phyloP scores from a whole-genome alignment of 2,797 vertebrate genomes.

The Fundulus diaphanus region DNA sequence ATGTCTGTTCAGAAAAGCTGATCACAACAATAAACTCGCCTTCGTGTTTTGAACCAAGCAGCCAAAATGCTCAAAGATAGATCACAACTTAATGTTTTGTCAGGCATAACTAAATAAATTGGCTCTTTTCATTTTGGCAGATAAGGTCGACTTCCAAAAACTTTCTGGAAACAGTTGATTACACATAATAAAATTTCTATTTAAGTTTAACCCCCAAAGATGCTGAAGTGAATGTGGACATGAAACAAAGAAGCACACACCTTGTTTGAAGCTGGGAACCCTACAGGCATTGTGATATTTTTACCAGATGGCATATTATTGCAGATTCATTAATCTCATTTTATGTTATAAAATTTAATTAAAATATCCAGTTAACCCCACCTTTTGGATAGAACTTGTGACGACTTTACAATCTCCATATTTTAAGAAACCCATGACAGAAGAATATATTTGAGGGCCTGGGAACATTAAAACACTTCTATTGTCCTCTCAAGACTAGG shows the following conservation, averaged over 20 bases:
- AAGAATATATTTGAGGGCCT: constrained; percentile 30
- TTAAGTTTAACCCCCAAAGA: background rate
- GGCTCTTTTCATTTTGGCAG: no score
- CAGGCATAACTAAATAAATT: no score
- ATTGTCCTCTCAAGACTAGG: constrained; percentile 48
- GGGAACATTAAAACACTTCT: constrained; percentile 28
- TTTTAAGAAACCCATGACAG: constrained; percentile 6
- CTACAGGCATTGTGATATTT: background rate
- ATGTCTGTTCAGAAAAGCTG: no score
- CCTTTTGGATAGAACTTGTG: background rate
- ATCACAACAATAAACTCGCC: no score
- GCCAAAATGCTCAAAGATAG: no score
- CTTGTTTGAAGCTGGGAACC: background rate
- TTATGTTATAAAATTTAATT: background rate
- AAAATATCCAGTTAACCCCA: background rate
- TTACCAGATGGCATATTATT: background rate
- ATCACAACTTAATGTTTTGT: no score
- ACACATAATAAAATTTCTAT: background rate
- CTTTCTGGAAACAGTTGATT: background rate
- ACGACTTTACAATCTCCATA: background rate
- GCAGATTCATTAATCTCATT: background rate
- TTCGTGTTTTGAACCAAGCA: no score
- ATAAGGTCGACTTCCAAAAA: no score
- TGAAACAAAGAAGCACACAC: background rate
- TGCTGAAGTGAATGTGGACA: background rate